Evolutionary conservation across 2,888 invertebrate species (phyloP), one percentile per base, ranked within the genome.

Genomic region (Coenonympha arcania): DNA sequence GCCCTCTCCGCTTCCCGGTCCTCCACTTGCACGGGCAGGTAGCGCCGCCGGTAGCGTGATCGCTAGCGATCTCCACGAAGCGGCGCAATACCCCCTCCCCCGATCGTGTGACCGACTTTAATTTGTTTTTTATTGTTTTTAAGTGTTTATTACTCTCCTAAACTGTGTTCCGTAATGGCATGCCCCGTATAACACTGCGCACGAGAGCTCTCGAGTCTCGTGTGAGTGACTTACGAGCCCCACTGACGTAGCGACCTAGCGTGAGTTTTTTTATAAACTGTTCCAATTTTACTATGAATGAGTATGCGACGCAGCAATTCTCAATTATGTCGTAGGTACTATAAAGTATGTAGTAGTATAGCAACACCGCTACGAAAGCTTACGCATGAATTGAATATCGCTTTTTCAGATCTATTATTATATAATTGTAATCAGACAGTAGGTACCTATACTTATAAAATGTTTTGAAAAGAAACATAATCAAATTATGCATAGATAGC

Each of bases 111-210:
- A 76, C 76, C 76, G 67, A 75, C 70, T 79, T 77, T 70, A 76
- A 80, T 79, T 80, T 73, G 73, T 74, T 79, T 73, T 75, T 76
- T 79, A 79, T 81, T 78, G 78, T 79, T 81, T 80, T 22, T 75
- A 69, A 69, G 82, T 83, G 81, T 80, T 82, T 76, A 79, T 81
- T 76, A 79, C 80, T 79, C 78, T 71, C 68, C 64, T 70, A 69
- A 74, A 72, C 72, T 77, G 84, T 83, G 83, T 68, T 73, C 68
- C 61, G 64, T 68, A 69, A 63, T 71, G 64, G 68, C 71, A 75
- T 69, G 67, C 66, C 64, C 66, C 65, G 64, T 70, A 70, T 46
- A 42, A 41, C 62, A 69, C 66, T 62, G 60, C 62, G 58, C 53
- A 48, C 48, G 48, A 52, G 45, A 46, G 62, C 57, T 56, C 63